Conservation (phyloP, 1,140 invertebrate species). For the Octopus sinensis region DNA sequence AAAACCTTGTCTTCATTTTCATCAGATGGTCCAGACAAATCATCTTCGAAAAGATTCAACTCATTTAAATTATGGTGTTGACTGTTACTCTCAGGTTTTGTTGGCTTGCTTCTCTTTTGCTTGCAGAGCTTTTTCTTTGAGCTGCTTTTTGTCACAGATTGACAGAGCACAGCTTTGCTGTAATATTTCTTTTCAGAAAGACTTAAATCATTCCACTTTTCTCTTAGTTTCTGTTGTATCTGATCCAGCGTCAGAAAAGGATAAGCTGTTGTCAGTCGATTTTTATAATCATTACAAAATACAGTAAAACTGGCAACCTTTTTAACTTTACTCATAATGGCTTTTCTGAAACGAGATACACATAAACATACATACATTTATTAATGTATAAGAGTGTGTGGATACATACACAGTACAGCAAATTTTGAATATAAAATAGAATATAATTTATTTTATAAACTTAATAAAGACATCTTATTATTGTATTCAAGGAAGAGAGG, state of each 20-base stretch:
- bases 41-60: conserved; percentile 5
- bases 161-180: conserved; percentile 22
- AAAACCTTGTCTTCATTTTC: background rate
- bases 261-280: conserved; percentile 31
- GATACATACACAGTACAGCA: too few relatives aligned
- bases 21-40: background rate
- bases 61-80: background rate
- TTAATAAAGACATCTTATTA: too few relatives aligned
- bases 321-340: background rate
- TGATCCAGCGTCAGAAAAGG: conserved; percentile 40
- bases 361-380: too few relatives aligned
- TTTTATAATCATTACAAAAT: conserved; percentile 32
- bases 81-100: background rate
- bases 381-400: too few relatives aligned
- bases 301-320: conserved; percentile 23
- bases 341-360: too few relatives aligned
- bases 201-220: conserved; percentile 35
- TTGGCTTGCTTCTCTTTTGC: conserved; percentile 1
- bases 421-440: too few relatives aligned
- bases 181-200: conserved; percentile 24
- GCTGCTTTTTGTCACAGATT: conserved; percentile 21
- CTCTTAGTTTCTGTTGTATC: conserved; percentile 36
- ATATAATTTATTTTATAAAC: too few relatives aligned
- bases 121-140: background rate
- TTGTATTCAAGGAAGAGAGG: too few relatives aligned